Base-by-base conservation (phyloP, 1,140 invertebrate species). In the Habropoda laboriosa region DNA sequence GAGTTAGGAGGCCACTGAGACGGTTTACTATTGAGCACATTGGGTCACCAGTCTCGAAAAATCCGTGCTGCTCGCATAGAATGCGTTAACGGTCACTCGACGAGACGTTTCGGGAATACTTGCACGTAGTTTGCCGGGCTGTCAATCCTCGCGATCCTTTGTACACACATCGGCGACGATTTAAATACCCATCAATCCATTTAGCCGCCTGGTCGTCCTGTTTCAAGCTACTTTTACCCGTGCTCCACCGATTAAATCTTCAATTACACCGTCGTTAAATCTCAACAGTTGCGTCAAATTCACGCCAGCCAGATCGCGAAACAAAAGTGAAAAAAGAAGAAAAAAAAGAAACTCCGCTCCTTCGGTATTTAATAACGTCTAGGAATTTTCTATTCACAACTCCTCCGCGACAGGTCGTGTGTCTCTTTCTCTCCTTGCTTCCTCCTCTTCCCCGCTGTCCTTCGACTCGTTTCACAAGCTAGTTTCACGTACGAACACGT, bases 41-140 rank as follows among this genome's bases (percentile, higher is more conserved):
- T 89, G 86, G 90, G 90, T 91, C 90, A 90, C 63, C 84, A 86
- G 86, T 86, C 80, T 88, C 87, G 80, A 87, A 91, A 85, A 87
- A 79, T 81, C 70, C 42, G 84, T 81, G 75, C 57, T 71, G 24
- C 70, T 40, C 72, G 49, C 81, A 53, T 71, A 79, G 80, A 87
- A 85, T 86, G 86, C 81, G 81, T 85, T 88, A 89, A 89, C 86
- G 86, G 82, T 85, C 55, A 6, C 35, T 40, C 58, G 32, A 38
- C 12, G 30, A 57, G 24, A 73, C 61, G 66, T 77, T 70, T 35
- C 32, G 38, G 51, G 47, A 72, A 67, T 73, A 47, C 51, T n/a
- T 60, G 21, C 68, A 57, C 27, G 66, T 38, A 45, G 4, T 24
- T 3, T 21, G 18, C 8, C n/a, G n/a, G n/a, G 7, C 27, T 8